These are phyloP conservation scores for Agapornis roseicollis DNA, from an alignment of 2,113 vertebrate species.

Conservation along the genomic window DNA sequence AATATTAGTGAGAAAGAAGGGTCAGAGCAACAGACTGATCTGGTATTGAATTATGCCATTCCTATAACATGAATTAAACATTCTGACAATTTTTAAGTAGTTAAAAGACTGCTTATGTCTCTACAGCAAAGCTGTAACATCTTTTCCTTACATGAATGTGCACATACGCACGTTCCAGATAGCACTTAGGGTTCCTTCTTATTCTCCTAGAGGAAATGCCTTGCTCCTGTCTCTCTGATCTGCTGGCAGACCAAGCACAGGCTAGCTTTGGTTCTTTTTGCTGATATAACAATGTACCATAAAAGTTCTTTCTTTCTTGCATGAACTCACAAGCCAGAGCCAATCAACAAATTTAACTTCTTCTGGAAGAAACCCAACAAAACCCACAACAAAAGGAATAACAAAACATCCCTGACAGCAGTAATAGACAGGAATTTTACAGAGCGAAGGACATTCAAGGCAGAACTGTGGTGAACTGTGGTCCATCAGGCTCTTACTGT, in stretches of 20 bases:
- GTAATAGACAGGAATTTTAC: background rate
- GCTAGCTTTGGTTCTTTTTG: background rate
- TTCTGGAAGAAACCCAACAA: background rate
- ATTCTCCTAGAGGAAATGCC: background rate
- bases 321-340: background rate
- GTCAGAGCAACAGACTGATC: background rate
- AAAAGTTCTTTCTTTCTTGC: background rate
- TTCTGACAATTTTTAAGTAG: background rate
- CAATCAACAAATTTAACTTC: background rate
- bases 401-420: background rate
- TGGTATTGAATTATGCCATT: background rate
- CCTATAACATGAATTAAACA: fast-evolving
- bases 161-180: background rate
- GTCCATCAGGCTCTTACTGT: background rate
- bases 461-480: background rate
- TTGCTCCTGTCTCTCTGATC: background rate
- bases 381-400: background rate
- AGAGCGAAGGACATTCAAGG: background rate
- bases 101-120: background rate
- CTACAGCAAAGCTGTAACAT: background rate
- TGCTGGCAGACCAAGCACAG: background rate
- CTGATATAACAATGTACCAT: background rate
- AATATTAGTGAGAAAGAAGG: background rate
- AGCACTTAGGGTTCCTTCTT: background rate
- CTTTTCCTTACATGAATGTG: background rate